phyloP scores from a whole-genome alignment of 1,140 invertebrate species.

The Danaus melanippus region DNA sequence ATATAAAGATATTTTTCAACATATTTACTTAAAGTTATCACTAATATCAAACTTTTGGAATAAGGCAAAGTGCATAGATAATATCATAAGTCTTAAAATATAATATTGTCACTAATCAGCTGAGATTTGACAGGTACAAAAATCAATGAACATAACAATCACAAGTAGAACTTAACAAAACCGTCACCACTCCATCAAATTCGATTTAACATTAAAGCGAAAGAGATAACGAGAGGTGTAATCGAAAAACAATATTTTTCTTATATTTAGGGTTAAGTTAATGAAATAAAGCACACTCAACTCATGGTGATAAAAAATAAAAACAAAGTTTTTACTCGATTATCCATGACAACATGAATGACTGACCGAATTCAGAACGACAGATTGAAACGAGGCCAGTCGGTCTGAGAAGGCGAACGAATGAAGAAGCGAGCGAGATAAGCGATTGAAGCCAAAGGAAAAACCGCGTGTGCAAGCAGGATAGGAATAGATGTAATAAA shows the following conservation, averaged over 20 bases:
- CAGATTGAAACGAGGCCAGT: too few species aligned
- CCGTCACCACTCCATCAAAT: too few species aligned
- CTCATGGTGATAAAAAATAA: conserved; percentile 9
- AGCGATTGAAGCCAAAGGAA: conserved; percentile 1
- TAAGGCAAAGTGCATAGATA: too few species aligned
- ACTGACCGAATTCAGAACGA: conserved; percentile 3
- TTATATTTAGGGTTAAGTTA: background rate
- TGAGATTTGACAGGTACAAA: too few species aligned
- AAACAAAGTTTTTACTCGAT: conserved; percentile 8
- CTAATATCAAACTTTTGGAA: too few species aligned
- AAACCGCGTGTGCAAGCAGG: conserved; percentile 3
- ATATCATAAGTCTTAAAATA: too few species aligned
- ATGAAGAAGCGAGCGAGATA: conserved; percentile 8
- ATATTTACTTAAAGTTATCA: conserved; percentile 2
- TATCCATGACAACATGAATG: conserved; percentile 13
- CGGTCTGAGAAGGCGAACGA: conserved; percentile 7
- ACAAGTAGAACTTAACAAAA: too few species aligned
- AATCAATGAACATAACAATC: too few species aligned
- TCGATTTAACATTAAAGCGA: too few species aligned
- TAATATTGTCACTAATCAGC: too few species aligned
- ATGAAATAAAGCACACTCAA: conserved; percentile 12
- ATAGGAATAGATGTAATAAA: conserved; percentile 1
- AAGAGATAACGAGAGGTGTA: too few species aligned
- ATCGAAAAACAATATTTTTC: too few species aligned
- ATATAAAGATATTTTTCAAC: conserved; percentile 12